Evolutionary conservation across 2,888 invertebrate genomes (phyloP), one percentile per base, ranked within the genome.

Genomic region (Andricus curvator): DNA sequence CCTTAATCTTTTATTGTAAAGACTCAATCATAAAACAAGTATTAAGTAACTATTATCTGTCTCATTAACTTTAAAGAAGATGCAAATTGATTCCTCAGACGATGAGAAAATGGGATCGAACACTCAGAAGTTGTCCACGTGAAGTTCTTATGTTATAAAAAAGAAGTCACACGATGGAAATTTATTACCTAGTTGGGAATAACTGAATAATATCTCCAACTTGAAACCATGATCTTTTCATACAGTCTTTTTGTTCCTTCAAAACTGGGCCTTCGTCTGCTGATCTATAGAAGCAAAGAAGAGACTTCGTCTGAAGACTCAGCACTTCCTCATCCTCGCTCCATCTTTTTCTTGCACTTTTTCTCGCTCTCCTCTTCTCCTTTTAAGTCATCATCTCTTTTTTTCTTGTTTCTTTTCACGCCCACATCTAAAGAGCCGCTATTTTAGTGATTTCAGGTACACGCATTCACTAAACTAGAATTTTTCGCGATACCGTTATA

Each of bases 401-500:
- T 81, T 82, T 78, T 78, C 77, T 65, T 62, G 44, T 17, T 68
- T 70, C 77, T 81, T 78, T 81, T 67, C 77, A 29, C 68, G 29
- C 74, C 76, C 66, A 60, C 64, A 67, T 78, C 67, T 84, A 62
- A 65, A 68, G n/a, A 60, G 51, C 48, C 79, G 77, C 62, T 82
- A 80, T 81, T 82, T 83, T 81, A 80, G 68, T 77, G 70, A 80
- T 80, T 80, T 62, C 62, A 80, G 64, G 76, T 79, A 78, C 67
- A 68, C 29, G n/a, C 60, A 60, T 60, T 20, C 41, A 25, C 68
- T 70, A 77, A 70, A 78, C 78, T 82, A 81, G 62, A 81, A 82
- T 77, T 84, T 84, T 84, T 81, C 77, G 77, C 70, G 76, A 77
- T 82, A 80, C 81, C 80, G 81, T 82, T 84, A 82, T 37, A 66